Base-by-base conservation (phyloP, 2,113 vertebrate species). In the Plestiodon gilberti region DNA sequence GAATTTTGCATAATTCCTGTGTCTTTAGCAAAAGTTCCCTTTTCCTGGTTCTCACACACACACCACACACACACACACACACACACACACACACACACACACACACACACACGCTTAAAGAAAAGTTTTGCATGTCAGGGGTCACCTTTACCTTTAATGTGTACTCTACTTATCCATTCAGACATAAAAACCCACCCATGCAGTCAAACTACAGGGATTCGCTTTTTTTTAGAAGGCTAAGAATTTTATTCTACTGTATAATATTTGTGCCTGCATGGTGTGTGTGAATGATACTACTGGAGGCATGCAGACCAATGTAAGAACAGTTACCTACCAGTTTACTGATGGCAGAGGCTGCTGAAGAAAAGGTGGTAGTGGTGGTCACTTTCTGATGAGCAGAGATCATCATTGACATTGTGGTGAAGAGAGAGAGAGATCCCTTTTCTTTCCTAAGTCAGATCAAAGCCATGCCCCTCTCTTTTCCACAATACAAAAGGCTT, bases 311-410 rank as follows among this genome's bases (percentile, higher is more conserved):
- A 40, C 67, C 9, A 9, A 28, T 0, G 0, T 78, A 10, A 38
- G 25, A 33, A 75, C 65, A n/a, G 14, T 5, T 9, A 84, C 67
- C 86, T 93, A 89, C 88, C 87, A 83, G 89, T 10, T 62, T 1
- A 0, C 79, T 86, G 20, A 90, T 79, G 13, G 76, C 6, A 2
- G 6, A 59, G 33, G 74, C 92, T 25, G 83, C 73, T 0, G 2
- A 89, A 22, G 87, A 93, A 84, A 93, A 95, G 30, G 91, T 71
- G 22, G 95, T 95, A 74, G 95, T 88, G 77, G 91, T 93, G 48
- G 95, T 93, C 71, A 96, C 93, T 91, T 94, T 97, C 57, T 96
- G 85, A 23, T 96, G 95, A 83, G 96, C 93, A 52, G 89, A 94
- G 80, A 97, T 95, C 86, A 97, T 94, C 91, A 96, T 91, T 0